Evolutionary conservation across 2,113 vertebrate species (phyloP).

Genomic region (Atrichornis clamosus): DNA sequence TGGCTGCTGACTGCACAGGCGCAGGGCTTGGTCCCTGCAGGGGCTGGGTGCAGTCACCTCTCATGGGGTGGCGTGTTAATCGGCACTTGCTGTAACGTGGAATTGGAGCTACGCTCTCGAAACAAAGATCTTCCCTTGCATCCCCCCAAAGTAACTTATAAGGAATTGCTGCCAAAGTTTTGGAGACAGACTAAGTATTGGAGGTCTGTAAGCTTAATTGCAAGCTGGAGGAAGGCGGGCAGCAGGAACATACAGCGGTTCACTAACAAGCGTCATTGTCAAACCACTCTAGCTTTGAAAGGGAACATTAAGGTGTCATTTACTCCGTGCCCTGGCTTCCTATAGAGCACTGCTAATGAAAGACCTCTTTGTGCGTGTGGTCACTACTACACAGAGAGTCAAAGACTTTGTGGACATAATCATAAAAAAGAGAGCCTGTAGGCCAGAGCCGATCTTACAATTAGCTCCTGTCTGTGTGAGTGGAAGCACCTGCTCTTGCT

Average conservation of each 20-base stretch:
- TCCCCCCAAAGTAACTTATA: neutral
- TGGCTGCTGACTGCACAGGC: neutral
- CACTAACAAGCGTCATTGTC: slow-evolving; percentile 60
- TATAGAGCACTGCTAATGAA: slow-evolving; percentile 67
- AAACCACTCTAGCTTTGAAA: slow-evolving; percentile 68
- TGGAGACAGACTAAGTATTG: neutral
- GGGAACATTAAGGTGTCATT: slow-evolving; percentile 76
- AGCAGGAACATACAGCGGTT: neutral
- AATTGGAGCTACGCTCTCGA: neutral
- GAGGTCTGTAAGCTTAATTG: neutral
- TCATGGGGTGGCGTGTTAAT: fast-evolving
- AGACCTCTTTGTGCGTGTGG: slow-evolving; percentile 69
- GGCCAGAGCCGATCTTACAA: slow-evolving; percentile 54
- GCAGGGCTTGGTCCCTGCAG: fast-evolving
- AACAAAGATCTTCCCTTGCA: neutral
- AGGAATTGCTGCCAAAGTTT: neutral
- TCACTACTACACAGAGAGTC: slow-evolving; percentile 60
- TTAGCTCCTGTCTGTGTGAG: slow-evolving; percentile 59
- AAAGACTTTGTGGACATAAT: slow-evolving; percentile 36
- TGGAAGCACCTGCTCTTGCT: slow-evolving; percentile 60
- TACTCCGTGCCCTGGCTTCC: slow-evolving; percentile 65
- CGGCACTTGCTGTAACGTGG: neutral
- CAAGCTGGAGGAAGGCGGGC: neutral
- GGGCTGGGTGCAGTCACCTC: neutral
- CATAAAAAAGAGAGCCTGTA: slow-evolving; percentile 50